Evolutionary conservation across 2,113 vertebrate species (phyloP), one percentile per base, ranked within the genome.

Genomic region (Xyliphius kryptos): DNA sequence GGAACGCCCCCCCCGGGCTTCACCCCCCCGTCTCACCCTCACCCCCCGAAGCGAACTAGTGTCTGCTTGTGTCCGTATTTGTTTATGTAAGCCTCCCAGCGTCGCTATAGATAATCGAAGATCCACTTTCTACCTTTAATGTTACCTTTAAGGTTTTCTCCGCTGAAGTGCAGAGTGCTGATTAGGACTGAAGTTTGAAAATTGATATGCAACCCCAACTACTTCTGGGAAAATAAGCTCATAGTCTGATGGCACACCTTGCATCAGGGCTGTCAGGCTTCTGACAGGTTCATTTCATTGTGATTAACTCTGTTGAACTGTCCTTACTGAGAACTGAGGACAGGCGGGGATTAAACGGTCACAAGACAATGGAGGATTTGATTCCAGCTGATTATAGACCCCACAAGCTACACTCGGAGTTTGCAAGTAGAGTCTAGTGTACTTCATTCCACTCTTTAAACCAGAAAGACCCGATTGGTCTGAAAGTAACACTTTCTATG

Each of bases 241-340:
- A 6, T 5, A 46, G 37, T 54, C 32, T 66, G 53, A 57, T 13
- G 20, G 44, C 12, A 17, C 37, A 40, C 19, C 16, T 19, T 13
- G 52, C 43, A 13, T 55, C 36, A 62, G 48, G 50, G 59, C 14
- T 51, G 59, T 50, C 40, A 13, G 41, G 10, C 19, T 47, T 37
- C 20, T 65, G 53, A 56, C 53, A 38, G 10, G 48, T 56, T 37
- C 26, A 49, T 65, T 65, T 38, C 32, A 56, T 38, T 44, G 13
- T 22, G 14, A 56, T 52, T 49, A 65, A 16, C 53, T 26, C 13
- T 4, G 6, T 5, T 66, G 19, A 56, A 47, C 44, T 17, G 2
- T 13, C 44, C 11, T 41, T 50, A 41, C 14, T 43, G 20, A 51
- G 44, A 46, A 26, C 22, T 21, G 7, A 40, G 20, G 32, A 44